Percentiles rank a stretch among this genome's conserved stretches.
These are phyloP conservation scores for Apeltes quadracus DNA, from an alignment of 2,113 vertebrate genomes.

Conservation along the genomic window DNA sequence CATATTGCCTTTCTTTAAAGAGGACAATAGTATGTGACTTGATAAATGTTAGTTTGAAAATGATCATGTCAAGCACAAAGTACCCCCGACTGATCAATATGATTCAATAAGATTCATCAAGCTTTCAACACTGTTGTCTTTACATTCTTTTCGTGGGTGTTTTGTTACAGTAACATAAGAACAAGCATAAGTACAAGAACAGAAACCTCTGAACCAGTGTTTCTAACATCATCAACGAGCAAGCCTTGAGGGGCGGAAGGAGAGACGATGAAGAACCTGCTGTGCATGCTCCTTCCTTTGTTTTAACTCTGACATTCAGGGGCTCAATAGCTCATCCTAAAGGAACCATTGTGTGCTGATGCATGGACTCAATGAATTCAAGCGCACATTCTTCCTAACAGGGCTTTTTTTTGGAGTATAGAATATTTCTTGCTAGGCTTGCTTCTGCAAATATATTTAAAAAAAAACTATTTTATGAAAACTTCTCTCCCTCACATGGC, in stretches of 20 bases:
- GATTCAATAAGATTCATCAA: not conserved
- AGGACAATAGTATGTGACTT: not conserved
- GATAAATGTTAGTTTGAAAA: no score
- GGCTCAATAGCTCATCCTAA: constrained; percentile 33
- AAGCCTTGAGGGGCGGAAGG: not conserved
- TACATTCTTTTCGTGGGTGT: not conserved
- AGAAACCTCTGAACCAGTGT: not conserved
- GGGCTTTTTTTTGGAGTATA: not conserved
- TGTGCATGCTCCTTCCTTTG: constrained; percentile 9
- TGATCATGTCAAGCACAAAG: no score
- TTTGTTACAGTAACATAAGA: not conserved
- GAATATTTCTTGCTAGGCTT: not conserved
- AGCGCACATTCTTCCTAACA: not conserved
- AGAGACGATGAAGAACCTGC: not conserved
- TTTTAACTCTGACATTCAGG: constrained; percentile 9
- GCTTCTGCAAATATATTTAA: not conserved
- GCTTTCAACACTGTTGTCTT: not conserved
- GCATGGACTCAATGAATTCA: constrained; percentile 15
- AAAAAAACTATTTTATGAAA: constrained; percentile 3
- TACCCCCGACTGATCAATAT: no score
- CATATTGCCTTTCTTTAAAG: not conserved
- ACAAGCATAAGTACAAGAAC: not conserved
- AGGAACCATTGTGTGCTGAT: constrained; percentile 33
- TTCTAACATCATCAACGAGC: not conserved
- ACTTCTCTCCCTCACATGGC: not conserved